phyloP scores from a whole-genome alignment of 2,113 vertebrate species.

The Vanacampus margaritifer region DNA sequence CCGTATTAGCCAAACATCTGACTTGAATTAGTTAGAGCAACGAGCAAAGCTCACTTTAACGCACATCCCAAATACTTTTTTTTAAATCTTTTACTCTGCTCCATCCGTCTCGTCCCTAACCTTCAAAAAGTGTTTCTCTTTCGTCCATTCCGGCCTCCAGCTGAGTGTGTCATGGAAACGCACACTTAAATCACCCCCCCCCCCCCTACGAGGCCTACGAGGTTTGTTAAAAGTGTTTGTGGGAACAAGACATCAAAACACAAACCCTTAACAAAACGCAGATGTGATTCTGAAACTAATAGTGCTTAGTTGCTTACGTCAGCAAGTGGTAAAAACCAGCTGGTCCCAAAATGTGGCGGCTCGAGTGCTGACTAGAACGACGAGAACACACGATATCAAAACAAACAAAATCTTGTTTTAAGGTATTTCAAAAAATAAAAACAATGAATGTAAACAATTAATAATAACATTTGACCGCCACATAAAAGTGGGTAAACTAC shows the following conservation, averaged over 20 bases:
- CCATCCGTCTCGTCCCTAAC: not conserved
- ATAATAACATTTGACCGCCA: too few species aligned
- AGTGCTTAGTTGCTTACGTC: not conserved
- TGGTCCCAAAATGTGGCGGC: too few species aligned
- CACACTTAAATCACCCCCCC: conserved; percentile 21
- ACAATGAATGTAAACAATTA: too few species aligned
- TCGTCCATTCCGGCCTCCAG: conserved; percentile 34
- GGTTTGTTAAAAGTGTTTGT: conserved; percentile 5
- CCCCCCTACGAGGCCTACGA: not conserved
- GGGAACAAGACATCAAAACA: not conserved
- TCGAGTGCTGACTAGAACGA: too few species aligned
- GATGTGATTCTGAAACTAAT: conserved; percentile 1
- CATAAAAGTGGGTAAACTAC: not conserved
- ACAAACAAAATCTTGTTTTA: too few species aligned
- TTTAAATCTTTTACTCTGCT: not conserved
- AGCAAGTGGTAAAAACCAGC: not conserved
- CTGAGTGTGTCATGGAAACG: conserved; percentile 43
- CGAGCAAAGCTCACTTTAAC: not conserved
- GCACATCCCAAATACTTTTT: not conserved
- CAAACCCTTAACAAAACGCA: conserved; percentile 11
- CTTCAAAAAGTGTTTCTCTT: conserved; percentile 6
- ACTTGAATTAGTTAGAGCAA: conserved; percentile 42
- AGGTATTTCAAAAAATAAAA: too few species aligned
- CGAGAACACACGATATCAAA: too few species aligned
- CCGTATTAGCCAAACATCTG: conserved; percentile 35